Percentiles rank a stretch among this genome's conserved stretches.
phyloP scores from a whole-genome alignment of 2,113 vertebrate genomes.

The Poecilia latipinna region DNA sequence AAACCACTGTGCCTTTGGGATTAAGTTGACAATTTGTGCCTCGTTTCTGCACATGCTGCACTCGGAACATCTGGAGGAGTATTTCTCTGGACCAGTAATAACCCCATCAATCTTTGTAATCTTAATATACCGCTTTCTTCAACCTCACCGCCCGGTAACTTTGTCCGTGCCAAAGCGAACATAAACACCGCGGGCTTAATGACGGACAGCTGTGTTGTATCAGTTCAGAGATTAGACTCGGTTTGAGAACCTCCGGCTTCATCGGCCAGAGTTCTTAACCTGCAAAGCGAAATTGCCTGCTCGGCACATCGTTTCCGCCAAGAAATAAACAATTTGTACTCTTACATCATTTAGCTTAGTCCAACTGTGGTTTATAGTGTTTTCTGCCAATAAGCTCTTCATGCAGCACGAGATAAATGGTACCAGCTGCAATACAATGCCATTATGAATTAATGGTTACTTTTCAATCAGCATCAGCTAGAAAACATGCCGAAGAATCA shows the following conservation, averaged over 20 bases:
- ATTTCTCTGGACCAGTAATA: conserved; percentile 16
- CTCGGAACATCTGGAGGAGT: conserved; percentile 47
- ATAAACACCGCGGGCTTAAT: conserved; percentile 10
- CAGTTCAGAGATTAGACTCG: conserved; percentile 32
- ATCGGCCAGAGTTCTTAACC: conserved; percentile 39
- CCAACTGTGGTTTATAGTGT: conserved; percentile 2
- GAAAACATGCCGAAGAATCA: background rate
- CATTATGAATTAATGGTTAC: background rate
- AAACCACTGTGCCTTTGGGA: background rate
- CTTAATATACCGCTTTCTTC: background rate
- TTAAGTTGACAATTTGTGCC: background rate
- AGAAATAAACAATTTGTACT: conserved; percentile 54
- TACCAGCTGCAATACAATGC: conserved; percentile 34
- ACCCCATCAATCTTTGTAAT: conserved; percentile 1
- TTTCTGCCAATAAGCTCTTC: conserved; percentile 30
- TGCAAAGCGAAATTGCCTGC: conserved; percentile 24
- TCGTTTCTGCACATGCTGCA: conserved; percentile 7
- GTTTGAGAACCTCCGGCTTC: background rate
- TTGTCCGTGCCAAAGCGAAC: conserved; percentile 17
- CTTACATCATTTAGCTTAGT: conserved; percentile 1
- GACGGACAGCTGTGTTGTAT: conserved; percentile 60
- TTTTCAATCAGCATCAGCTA: background rate
- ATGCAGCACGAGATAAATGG: conserved; percentile 47
- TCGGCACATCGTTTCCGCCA: conserved; percentile 39
- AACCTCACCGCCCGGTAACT: conserved; percentile 31